These are phyloP conservation scores for Turritopsis rubra DNA, from an alignment of 30 jellyfish, hydroid and myxozoan species.

Conservation along the genomic window DNA sequence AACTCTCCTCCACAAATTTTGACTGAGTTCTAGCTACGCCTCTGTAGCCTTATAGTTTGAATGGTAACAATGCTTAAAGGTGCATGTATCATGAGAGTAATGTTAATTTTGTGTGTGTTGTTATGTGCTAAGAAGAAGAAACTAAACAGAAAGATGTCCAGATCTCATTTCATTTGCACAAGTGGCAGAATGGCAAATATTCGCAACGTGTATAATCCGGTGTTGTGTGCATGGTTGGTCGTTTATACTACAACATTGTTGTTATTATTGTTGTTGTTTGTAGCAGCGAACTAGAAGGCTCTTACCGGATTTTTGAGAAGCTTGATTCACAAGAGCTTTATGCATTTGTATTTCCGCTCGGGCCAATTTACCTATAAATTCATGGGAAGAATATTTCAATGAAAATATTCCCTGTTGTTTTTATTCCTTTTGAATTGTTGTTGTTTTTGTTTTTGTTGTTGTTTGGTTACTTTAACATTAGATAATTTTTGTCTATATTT, in stretches of 20 bases:
- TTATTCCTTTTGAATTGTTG: neutral
- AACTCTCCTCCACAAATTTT: too few relatives aligned
- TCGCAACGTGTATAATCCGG: too few relatives aligned
- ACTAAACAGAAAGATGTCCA: slow-evolving; percentile 1
- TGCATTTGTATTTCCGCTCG: slow-evolving; percentile 37
- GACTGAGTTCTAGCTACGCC: too few relatives aligned
- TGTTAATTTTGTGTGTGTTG: too few relatives aligned
- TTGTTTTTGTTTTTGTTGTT: slow-evolving; percentile 3
- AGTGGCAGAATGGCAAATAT: neutral
- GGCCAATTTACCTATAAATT: slow-evolving; percentile 35
- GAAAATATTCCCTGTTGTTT: neutral
- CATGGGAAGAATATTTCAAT: neutral
- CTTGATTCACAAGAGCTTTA: slow-evolving; percentile 33
- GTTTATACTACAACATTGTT: too few relatives aligned
- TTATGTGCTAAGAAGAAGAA: neutral
- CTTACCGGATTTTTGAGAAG: slow-evolving; percentile 9
- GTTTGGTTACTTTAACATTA: neutral
- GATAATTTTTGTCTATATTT: neutral
- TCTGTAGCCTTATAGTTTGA: too few relatives aligned
- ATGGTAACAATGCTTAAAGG: neutral
- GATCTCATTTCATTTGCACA: neutral
- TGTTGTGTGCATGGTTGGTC: too few relatives aligned
- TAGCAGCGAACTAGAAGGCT: neutral
- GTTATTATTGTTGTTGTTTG: neutral
- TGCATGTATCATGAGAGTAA: neutral